A percentile compares a stretch with the other conserved stretches of the same genome.
These are phyloP conservation scores for Todiramphus chloris DNA, from an alignment of 2,113 vertebrate species.

Conservation along the genomic window DNA sequence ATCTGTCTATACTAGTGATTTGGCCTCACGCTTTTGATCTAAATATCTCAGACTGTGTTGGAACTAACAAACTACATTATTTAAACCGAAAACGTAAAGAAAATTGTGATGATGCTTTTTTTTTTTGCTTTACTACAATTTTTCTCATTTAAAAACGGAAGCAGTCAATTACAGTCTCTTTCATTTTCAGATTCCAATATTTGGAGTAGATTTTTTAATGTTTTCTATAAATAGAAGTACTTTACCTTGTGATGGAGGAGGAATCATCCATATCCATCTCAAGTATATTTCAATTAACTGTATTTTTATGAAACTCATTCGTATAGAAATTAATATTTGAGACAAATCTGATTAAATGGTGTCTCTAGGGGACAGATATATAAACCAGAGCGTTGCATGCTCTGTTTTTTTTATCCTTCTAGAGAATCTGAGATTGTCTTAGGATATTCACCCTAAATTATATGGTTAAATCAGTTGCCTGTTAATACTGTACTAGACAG, in stretches of 20 bases:
- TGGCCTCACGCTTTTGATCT: not conserved
- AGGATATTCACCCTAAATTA: not conserved
- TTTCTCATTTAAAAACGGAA: not conserved
- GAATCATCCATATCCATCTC: not conserved
- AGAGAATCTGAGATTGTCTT: not conserved
- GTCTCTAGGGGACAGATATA: not conserved
- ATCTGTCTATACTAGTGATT: not conserved
- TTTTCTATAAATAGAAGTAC: not conserved
- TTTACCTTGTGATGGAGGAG: not conserved
- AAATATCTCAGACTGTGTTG: not conserved
- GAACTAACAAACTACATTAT: not conserved
- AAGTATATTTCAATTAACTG: not conserved
- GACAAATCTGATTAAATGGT: not conserved
- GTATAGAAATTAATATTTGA: constrained; percentile 1
- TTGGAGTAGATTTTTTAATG: not conserved
- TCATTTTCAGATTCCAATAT: not conserved
- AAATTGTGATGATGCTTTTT: not conserved
- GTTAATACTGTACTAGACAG: not conserved
- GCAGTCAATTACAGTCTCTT: not conserved
- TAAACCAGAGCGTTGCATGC: not conserved
- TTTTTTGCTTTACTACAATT: not conserved
- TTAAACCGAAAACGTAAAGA: not conserved
- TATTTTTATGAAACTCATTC: not conserved
- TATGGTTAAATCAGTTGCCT: not conserved
- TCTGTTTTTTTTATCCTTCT: not conserved